Evolutionary conservation across 2,113 vertebrate species (phyloP), one percentile per base, ranked within the genome.

Genomic region (Laticauda colubrina): DNA sequence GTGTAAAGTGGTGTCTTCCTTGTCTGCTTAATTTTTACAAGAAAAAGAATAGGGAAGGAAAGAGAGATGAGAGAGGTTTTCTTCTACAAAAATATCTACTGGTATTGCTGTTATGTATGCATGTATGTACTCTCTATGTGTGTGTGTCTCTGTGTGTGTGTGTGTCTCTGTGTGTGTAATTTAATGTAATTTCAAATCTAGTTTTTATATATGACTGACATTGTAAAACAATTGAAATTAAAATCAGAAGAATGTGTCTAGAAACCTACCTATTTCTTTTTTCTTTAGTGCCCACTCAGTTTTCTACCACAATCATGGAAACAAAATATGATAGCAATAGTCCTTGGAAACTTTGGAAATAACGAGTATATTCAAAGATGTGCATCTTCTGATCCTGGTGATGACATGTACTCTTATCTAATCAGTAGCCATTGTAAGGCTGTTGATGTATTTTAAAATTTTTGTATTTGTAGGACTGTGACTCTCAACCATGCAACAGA

Each of bases 401-500:
- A 29, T 59, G 43, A 14, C 53, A 86, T 48, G 57, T 39, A n/a
- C 15, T 55, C 12, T 51, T 29, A 23, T 14, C 15, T 57, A 26
- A n/a, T 21, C 6, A 59, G 18, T 48, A 91, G n/a, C 69, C 69
- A 91, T 90, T 90, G 20, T 85, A 29, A 57, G 3, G 6, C 87
- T 91, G 56, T 95, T 92, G n/a, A 94, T 91, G 39, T 88, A 95
- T 95, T 94, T 92, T 96, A 95, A 90, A 39, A 48, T 56, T 90
- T 95, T 24, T 95, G 0, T 95, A 54, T 93, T 97, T 97, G 85
- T 94, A 99, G 99, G 97, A 98, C 98, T 26, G 98, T 99, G 94
- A 98, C 98, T 97, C 97, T 99, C 45, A 97, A 98, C 95, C 98
- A 99, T 94, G 97, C 98, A 96, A 99, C 99, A 91, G 98, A 99